A percentile compares a stretch with the other conserved stretches of the same genome.
phyloP scores from a whole-genome alignment of 2,888 invertebrate species.

The Autographa pulchrina region DNA sequence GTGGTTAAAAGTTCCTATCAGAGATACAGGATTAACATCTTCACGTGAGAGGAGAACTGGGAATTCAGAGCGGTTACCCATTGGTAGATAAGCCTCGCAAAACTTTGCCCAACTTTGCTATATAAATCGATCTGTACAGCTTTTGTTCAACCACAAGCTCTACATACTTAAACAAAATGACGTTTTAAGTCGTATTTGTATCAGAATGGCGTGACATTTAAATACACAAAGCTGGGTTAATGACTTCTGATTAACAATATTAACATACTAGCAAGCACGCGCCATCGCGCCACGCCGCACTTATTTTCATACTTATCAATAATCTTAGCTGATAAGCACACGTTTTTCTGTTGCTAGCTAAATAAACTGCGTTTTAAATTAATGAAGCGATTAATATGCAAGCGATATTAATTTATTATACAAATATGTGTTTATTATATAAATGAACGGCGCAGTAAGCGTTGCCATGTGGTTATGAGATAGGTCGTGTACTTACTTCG shows the following conservation, averaged over 20 bases:
- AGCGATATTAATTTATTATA: slow-evolving; percentile 15
- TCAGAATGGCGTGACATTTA: not conserved
- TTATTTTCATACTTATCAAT: slow-evolving; percentile 4
- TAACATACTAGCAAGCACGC: not conserved
- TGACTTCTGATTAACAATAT: not conserved
- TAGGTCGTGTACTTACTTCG: slow-evolving; percentile 11
- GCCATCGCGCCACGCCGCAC: not conserved
- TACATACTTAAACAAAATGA: not conserved
- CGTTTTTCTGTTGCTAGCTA: slow-evolving; percentile 32
- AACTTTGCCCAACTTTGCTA: no score
- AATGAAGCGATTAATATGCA: slow-evolving; percentile 7
- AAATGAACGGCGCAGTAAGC: slow-evolving; percentile 7
- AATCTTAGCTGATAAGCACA: slow-evolving; percentile 10
- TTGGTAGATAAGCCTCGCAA: no score
- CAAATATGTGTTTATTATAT: slow-evolving; percentile 4
- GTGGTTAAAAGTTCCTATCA: no score
- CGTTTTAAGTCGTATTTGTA: not conserved
- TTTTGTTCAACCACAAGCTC: no score
- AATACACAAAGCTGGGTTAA: not conserved
- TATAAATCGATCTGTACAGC: no score
- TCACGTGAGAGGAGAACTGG: no score
- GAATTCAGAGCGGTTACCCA: no score
- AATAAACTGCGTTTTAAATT: slow-evolving; percentile 15
- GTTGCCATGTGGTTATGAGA: slow-evolving; percentile 7
- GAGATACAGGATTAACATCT: no score